These are phyloP conservation scores for Drosophila santomea DNA, from an alignment of 1,140 invertebrate genomes.

Conservation along the genomic window DNA sequence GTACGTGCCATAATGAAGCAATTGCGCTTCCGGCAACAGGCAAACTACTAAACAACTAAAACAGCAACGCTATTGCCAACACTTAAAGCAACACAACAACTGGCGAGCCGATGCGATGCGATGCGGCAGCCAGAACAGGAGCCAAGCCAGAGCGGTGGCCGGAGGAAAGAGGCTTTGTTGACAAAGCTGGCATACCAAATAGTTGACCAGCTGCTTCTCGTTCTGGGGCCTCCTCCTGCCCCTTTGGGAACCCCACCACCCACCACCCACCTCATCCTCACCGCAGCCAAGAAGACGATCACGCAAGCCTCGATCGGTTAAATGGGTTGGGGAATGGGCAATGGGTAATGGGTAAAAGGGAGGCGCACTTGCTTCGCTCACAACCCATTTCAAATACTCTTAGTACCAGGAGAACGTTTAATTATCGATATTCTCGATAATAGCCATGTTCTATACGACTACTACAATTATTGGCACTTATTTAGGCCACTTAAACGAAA, in stretches of 20 bases:
- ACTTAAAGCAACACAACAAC: slow-evolving; percentile 17
- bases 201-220: slow-evolving; percentile 57
- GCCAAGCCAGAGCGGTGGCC: slow-evolving; percentile 2
- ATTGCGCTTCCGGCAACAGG: slow-evolving; percentile 79
- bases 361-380: neutral
- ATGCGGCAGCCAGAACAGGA: slow-evolving; percentile 8
- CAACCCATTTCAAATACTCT: neutral
- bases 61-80: slow-evolving; percentile 39
- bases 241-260: neutral
- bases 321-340: slow-evolving; percentile 4
- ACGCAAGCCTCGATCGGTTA: slow-evolving; percentile 11
- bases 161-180: slow-evolving; percentile 35
- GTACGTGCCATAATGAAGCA: slow-evolving; percentile 83
- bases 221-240: neutral
- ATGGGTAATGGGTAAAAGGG: slow-evolving; percentile 2
- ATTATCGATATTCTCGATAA: neutral
- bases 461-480: too few relatives aligned
- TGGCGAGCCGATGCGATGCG: neutral
- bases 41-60: slow-evolving; percentile 24
- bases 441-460: too few relatives aligned
- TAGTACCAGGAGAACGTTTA: neutral
- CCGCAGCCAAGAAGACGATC: neutral
- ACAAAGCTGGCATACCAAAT: slow-evolving; percentile 76
- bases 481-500: too few relatives aligned
- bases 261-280: neutral